These are phyloP conservation scores for Gasterosteus nipponicus DNA, from an alignment of 2,113 vertebrate species.

Conservation along the genomic window DNA sequence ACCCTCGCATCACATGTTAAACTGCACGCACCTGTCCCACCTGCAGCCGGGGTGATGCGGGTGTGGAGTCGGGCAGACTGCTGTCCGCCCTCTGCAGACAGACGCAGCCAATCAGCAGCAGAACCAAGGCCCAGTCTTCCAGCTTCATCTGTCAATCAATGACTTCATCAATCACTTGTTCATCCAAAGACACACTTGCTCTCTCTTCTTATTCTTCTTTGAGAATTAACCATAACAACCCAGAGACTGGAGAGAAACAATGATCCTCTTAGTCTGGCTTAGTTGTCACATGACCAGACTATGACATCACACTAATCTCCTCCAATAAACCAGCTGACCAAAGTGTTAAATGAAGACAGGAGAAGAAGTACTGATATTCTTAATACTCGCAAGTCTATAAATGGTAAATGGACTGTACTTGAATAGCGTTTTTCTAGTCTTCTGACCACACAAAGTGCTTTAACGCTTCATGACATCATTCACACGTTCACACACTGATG, in stretches of 20 bases:
- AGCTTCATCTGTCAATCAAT: slow-evolving; percentile 45
- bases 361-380: not conserved
- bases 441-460: no score
- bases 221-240: not conserved
- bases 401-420: no score
- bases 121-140: not conserved
- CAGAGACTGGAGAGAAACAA: not conserved
- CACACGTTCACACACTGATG: no score
- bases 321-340: not conserved
- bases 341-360: not conserved
- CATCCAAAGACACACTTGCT: not conserved
- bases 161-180: not conserved
- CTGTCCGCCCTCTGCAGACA: slow-evolving; percentile 20
- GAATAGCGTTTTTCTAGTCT: no score
- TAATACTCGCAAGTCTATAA: no score
- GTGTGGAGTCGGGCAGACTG: slow-evolving; percentile 39
- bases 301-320: slow-evolving; percentile 40
- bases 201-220: not conserved
- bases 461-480: no score
- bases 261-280: slow-evolving; percentile 60
- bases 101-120: slow-evolving; percentile 42
- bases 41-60: slow-evolving; percentile 6
- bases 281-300: slow-evolving; percentile 45
- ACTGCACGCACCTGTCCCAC: slow-evolving; percentile 40
- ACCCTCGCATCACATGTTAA: not conserved